Percentiles rank a stretch among this genome's conserved stretches.
These are phyloP conservation scores for Salvelinus namaycush DNA, from an alignment of 2,113 vertebrate species.

Conservation along the genomic window DNA sequence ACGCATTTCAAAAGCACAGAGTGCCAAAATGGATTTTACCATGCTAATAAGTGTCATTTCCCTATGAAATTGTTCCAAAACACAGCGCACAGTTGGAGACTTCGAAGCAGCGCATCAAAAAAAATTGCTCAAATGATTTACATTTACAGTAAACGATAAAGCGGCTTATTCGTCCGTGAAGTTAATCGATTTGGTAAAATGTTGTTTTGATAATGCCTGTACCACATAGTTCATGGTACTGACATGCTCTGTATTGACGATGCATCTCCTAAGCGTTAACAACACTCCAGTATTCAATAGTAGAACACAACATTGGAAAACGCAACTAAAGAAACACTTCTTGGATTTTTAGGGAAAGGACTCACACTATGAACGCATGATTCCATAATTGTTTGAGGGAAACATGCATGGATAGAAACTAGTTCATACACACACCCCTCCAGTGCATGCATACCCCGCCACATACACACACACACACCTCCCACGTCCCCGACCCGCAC, in stretches of 20 bases:
- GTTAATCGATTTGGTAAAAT: constrained; percentile 38
- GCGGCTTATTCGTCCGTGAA: constrained; percentile 29
- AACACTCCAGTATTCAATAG: neutral
- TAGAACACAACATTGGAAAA: neutral
- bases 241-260: neutral
- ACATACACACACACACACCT: neutral
- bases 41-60: constrained; percentile 60
- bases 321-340: neutral
- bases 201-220: neutral
- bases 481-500: neutral
- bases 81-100: constrained; percentile 37
- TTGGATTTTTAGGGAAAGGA: no score
- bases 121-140: constrained; percentile 28
- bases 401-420: no score
- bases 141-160: constrained; percentile 33
- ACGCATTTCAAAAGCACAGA: constrained; percentile 52
- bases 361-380: no score
- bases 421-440: neutral
- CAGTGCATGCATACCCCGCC: neutral
- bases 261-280: neutral
- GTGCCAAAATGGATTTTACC: constrained; percentile 56
- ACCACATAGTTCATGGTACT: neutral
- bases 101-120: constrained; percentile 31
- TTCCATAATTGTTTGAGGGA: no score
- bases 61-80: constrained; percentile 55